Evolutionary conservation across 2,113 vertebrate genomes (phyloP), one percentile per base, ranked within the genome.

Genomic region (Echinops telfairi): DNA sequence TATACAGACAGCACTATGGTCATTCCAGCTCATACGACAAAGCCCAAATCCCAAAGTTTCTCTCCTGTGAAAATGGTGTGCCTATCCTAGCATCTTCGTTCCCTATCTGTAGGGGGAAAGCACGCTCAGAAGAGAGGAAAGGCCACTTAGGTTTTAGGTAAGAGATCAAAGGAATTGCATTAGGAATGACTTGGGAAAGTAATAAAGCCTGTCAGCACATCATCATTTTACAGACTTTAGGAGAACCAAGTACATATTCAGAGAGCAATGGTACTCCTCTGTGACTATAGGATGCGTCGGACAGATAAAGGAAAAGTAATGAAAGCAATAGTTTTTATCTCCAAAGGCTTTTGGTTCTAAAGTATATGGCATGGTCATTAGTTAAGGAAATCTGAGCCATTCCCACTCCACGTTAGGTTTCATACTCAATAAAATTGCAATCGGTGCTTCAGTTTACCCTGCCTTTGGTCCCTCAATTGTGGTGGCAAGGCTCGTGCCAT

Each of bases 161-260:
- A 70, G 80, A 93, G 77, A 89, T 88, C 71, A 83, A 94, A 94
- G 15, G 29, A 31, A 83, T 8, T 78, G 29, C 85, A 43, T 36
- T 81, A 91, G 73, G 81, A 78, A 86, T 88, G 68, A 89, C 80
- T 95, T 94, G 58, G 62, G 16, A 73, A 92, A 91, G 57, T 80
- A 82, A 92, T 86, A 38, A 91, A 94, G 86, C 20, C 4, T 53
- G 89, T 53, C 33, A 33, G 38, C 47, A 83, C 91, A 88, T 89
- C 16, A 23, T 76, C 85, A 93, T 58, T 89, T 95, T 86, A 89
- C 15, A 89, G 92, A 91, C 15, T 47, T 60, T 27, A 66, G 43
- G 33, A 86, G 73, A 94, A 88, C 29, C 77, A 88, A 82, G 33
- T 82, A 62, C 75, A 90, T 77, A 80, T 62, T 60, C 81, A 86